Percentiles rank a stretch among this genome's conserved stretches.
Evolutionary conservation across 2,888 invertebrate genomes (phyloP).

Genomic region (Leptinotarsa rubiginosa): DNA sequence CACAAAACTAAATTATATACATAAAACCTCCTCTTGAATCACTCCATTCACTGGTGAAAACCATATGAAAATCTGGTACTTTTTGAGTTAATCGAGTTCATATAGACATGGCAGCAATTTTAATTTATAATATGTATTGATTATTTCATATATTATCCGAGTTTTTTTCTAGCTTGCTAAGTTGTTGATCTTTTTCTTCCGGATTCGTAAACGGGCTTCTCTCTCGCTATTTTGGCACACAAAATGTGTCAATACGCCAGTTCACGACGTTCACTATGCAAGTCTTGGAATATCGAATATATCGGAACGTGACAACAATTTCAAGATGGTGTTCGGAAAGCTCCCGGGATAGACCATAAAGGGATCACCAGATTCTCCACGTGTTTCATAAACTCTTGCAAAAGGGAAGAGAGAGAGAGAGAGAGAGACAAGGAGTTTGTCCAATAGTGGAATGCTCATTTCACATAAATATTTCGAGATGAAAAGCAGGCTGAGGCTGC

Average conservation of each 20-base stretch:
- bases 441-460: slow-evolving; percentile 31
- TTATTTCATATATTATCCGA: too few relatives aligned
- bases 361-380: neutral
- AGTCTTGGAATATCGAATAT: slow-evolving; percentile 25
- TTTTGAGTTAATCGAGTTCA: too few relatives aligned
- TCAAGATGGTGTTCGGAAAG: slow-evolving; percentile 23
- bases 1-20: too few relatives aligned
- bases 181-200: too few relatives aligned
- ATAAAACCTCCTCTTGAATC: too few relatives aligned
- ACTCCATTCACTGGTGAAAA: too few relatives aligned
- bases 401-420: neutral
- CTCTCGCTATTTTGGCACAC: too few relatives aligned
- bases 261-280: slow-evolving; percentile 25
- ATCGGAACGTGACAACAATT: slow-evolving; percentile 25
- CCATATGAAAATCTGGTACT: too few relatives aligned
- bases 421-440: slow-evolving; percentile 6
- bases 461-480: slow-evolving; percentile 24
- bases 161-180: too few relatives aligned
- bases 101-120: too few relatives aligned
- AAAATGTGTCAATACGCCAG: neutral
- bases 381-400: neutral
- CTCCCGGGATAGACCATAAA: neutral
- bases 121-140: too few relatives aligned
- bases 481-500: slow-evolving; percentile 24
- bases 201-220: too few relatives aligned